Conservation (phyloP, 2,113 vertebrate genomes). For the Amazona vittata region DNA sequence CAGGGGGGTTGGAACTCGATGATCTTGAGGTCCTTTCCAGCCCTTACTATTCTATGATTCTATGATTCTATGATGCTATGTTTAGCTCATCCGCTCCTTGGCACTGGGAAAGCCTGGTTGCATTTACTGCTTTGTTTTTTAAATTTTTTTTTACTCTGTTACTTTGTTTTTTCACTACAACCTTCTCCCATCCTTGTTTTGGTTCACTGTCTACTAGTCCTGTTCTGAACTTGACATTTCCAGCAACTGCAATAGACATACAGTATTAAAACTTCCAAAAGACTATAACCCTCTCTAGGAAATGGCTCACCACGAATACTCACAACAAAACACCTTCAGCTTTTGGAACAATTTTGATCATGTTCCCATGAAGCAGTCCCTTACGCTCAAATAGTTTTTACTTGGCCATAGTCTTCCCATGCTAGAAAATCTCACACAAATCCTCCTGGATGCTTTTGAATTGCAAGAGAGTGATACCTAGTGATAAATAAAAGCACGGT, state of each 20-base stretch:
- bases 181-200: not conserved
- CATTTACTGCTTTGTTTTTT: not conserved
- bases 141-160: not conserved
- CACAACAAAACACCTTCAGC: not conserved
- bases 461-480: not conserved
- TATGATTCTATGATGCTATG: not conserved
- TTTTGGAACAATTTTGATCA: not conserved
- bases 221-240: not conserved
- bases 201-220: not conserved
- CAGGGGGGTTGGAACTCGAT: too few species aligned
- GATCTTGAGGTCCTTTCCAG: too few species aligned
- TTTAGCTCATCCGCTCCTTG: not conserved
- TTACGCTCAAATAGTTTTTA: not conserved
- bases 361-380: accelerated
- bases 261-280: not conserved
- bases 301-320: not conserved
- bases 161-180: not conserved
- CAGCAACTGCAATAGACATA: not conserved
- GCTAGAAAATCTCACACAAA: not conserved
- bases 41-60: too few species aligned
- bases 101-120: not conserved
- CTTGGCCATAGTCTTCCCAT: not conserved
- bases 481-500: not conserved
- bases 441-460: not conserved
- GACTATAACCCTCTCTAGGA: not conserved